Percentiles rank a stretch among this genome's conserved stretches.
phyloP scores from a whole-genome alignment of 2,888 invertebrate species.

The Caenorhabditis sinica region DNA sequence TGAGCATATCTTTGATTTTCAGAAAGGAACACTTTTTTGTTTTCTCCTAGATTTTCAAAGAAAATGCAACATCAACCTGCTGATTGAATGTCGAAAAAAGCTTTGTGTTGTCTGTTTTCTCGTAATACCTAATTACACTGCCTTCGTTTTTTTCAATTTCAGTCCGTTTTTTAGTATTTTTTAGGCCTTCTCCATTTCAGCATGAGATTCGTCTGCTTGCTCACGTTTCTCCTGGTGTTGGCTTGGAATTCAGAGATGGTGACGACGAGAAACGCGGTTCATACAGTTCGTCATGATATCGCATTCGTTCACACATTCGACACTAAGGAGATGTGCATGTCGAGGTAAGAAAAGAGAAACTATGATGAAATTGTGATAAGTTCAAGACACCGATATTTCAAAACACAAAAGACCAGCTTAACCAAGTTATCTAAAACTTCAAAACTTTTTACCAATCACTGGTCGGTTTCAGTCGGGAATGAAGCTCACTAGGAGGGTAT shows the following conservation, averaged over 20 bases:
- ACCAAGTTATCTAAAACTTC: neutral
- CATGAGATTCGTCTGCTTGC: slow-evolving; percentile 47
- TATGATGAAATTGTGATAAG: too few species aligned
- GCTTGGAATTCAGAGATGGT: slow-evolving; percentile 34
- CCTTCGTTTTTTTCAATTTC: neutral
- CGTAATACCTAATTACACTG: slow-evolving; percentile 52
- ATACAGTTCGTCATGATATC: slow-evolving; percentile 63
- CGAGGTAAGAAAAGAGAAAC: slow-evolving; percentile 57
- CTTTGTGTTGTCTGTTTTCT: neutral
- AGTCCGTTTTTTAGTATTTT: neutral
- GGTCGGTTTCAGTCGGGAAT: too few species aligned
- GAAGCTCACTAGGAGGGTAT: too few species aligned
- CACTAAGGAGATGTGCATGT: slow-evolving; percentile 73
- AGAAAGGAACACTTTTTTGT: neutral
- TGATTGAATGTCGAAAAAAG: slow-evolving; percentile 46
- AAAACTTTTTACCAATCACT: neutral
- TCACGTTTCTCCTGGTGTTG: slow-evolving; percentile 32
- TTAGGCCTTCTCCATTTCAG: neutral
- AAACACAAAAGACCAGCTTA: neutral
- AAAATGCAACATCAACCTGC: slow-evolving; percentile 28
- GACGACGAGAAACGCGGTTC: slow-evolving; percentile 50
- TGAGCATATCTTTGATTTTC: neutral
- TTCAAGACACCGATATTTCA: too few species aligned
- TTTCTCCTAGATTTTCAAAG: neutral
- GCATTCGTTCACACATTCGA: slow-evolving; percentile 74